Evolutionary conservation across 1,140 invertebrate genomes (phyloP).

Genomic region (Bacillus rossius): DNA sequence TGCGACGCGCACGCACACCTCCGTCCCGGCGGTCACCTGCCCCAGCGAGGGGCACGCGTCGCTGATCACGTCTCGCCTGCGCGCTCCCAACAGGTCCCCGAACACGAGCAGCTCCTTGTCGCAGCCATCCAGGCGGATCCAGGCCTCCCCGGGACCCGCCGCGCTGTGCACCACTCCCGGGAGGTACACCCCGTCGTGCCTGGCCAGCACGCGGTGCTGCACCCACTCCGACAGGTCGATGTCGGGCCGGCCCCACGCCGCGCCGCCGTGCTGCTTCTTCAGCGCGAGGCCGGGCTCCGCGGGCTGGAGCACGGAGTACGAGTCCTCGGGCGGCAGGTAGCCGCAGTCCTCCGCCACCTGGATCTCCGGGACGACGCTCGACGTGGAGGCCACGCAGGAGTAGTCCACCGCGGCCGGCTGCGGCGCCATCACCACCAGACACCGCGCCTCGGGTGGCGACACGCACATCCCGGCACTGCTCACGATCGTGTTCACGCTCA

Average conservation of each 20-base stretch:
- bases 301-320: conserved; percentile 2
- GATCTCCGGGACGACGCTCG: not conserved
- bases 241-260: conserved; percentile 31
- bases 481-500: conserved; percentile 10
- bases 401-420: conserved; percentile 56
- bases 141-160: conserved; percentile 53
- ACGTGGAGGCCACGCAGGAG: conserved; percentile 34
- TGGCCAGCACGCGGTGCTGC: conserved; percentile 84
- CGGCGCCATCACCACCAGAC: conserved; percentile 47
- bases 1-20: conserved; percentile 55
- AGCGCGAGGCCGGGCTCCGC: conserved; percentile 25
- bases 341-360: conserved; percentile 2
- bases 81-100: conserved; percentile 44
- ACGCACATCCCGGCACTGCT: conserved; percentile 15
- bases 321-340: conserved; percentile 4
- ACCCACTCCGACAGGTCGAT: conserved; percentile 89
- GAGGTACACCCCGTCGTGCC: conserved; percentile 71
- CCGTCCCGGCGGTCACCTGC: conserved; percentile 60
- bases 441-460: conserved; percentile 33
- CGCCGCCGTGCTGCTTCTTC: not conserved
- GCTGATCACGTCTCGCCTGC: conserved; percentile 84
- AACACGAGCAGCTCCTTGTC: conserved; percentile 54
- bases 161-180: conserved; percentile 69
- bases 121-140: conserved; percentile 66
- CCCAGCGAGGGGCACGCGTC: conserved; percentile 85